These are phyloP conservation scores for Beroe ovata DNA, from an alignment of 37 sponge, comb jelly and placozoan species.

Conservation along the genomic window DNA sequence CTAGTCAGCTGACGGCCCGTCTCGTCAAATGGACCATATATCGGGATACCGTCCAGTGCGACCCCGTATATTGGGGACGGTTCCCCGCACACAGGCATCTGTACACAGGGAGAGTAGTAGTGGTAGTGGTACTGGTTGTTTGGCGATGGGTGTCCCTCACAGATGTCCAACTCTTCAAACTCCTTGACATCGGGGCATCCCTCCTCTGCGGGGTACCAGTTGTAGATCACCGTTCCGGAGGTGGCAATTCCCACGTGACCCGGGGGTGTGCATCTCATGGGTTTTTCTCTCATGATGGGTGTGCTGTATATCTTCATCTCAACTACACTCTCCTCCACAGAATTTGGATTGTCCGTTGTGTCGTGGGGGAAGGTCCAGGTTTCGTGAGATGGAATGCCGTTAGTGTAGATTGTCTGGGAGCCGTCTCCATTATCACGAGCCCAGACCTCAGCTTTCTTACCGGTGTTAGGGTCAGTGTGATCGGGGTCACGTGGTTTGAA, in stretches of 20 bases:
- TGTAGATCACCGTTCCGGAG: conserved; percentile 20
- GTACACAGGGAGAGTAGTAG: conserved; percentile 65
- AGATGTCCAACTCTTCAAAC: conserved; percentile 45
- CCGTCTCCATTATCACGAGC: conserved; percentile 16
- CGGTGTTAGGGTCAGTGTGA: background rate
- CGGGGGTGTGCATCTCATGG: conserved; percentile 12
- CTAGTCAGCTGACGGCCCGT: conserved; percentile 22
- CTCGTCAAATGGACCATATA: conserved; percentile 31
- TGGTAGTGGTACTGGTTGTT: conserved; percentile 58
- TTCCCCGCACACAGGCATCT: conserved; percentile 48
- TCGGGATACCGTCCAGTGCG: conserved; percentile 56
- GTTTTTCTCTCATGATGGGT: conserved; percentile 14
- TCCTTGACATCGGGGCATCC: conserved; percentile 19
- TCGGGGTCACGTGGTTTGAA: conserved; percentile 31
- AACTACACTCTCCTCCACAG: too few relatives aligned
- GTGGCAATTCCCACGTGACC: conserved; percentile 47
- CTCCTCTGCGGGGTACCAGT: conserved; percentile 38
- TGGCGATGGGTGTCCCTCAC: conserved; percentile 66
- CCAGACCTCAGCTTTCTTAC: background rate
- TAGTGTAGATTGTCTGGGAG: conserved; percentile 48
- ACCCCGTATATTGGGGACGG: conserved; percentile 49
- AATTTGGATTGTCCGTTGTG: too few relatives aligned
- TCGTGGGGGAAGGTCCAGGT: conserved; percentile 49
- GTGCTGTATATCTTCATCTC: background rate
- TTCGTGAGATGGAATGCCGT: conserved; percentile 40